phyloP scores from a whole-genome alignment of 2,113 vertebrate species.

The Pithys albifrons region DNA sequence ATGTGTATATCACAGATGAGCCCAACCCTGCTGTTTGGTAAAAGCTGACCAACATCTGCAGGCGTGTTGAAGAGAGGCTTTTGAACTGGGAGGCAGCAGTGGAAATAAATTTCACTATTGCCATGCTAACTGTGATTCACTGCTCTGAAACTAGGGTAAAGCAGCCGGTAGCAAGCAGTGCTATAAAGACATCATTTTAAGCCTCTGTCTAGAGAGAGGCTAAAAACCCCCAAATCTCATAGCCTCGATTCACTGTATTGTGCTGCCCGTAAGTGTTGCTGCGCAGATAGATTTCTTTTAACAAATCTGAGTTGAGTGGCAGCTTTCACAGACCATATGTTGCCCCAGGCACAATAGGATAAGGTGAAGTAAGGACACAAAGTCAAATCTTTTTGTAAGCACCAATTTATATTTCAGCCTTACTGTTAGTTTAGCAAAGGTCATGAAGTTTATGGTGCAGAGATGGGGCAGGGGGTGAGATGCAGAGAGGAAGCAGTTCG shows the following conservation, averaged over 20 bases:
- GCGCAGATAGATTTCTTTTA: neutral
- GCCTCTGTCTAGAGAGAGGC: neutral
- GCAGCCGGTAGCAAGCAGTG: neutral
- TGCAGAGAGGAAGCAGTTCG: neutral
- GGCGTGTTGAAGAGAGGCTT: neutral
- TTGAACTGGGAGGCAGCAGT: neutral
- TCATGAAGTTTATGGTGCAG: neutral
- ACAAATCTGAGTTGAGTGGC: neutral
- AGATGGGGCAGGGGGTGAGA: fast-evolving
- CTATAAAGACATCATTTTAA: conserved; percentile 5
- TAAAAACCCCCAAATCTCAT: neutral
- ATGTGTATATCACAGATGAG: neutral
- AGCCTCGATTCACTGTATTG: neutral
- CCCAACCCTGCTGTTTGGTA: neutral
- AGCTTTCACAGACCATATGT: neutral
- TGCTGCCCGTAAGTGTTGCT: neutral
- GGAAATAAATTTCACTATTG: neutral
- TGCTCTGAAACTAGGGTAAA: neutral
- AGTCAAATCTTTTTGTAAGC: neutral
- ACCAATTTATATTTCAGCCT: neutral
- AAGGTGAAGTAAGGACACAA: neutral
- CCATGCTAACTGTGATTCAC: neutral
- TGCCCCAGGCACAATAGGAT: neutral
- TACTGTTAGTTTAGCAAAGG: neutral
- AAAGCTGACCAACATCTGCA: neutral